These are phyloP conservation scores for Lipotes vexillifer DNA, from an alignment of 2,113 vertebrate genomes.

Conservation along the genomic window DNA sequence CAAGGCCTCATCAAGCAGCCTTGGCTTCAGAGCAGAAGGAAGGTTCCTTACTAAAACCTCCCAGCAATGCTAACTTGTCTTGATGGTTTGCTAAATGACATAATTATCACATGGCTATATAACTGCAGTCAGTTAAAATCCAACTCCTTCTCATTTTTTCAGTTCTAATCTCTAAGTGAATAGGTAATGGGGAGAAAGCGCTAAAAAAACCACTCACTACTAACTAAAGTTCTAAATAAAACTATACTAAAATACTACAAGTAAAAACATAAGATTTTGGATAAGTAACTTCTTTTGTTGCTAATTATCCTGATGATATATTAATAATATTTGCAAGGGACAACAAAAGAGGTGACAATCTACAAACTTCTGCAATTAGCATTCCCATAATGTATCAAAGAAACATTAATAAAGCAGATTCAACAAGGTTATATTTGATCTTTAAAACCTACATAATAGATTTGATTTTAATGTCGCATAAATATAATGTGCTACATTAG, in stretches of 20 bases:
- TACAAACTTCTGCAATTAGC: neutral
- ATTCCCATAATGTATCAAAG: constrained; percentile 5
- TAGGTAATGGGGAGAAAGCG: neutral
- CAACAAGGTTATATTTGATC: neutral
- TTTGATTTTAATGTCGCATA: constrained; percentile 2
- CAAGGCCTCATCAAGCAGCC: neutral
- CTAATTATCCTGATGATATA: constrained; percentile 6
- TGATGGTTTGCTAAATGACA: neutral
- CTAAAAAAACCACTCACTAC: neutral
- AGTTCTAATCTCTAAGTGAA: neutral
- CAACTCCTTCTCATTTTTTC: neutral
- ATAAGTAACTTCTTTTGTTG: neutral
- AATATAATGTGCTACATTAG: neutral
- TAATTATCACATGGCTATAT: neutral
- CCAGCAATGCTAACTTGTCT: neutral
- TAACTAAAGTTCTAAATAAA: neutral
- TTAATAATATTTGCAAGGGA: constrained; percentile 7
- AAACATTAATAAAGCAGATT: constrained; percentile 27
- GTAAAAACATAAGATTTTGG: neutral
- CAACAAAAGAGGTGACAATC: neutral
- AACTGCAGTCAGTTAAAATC: neutral
- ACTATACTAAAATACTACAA: neutral
- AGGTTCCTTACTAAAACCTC: neutral
- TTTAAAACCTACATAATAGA: constrained; percentile 25
- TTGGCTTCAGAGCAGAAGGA: neutral